Conservation (phyloP, 1,140 invertebrate species). For the Cylas formicarius region DNA sequence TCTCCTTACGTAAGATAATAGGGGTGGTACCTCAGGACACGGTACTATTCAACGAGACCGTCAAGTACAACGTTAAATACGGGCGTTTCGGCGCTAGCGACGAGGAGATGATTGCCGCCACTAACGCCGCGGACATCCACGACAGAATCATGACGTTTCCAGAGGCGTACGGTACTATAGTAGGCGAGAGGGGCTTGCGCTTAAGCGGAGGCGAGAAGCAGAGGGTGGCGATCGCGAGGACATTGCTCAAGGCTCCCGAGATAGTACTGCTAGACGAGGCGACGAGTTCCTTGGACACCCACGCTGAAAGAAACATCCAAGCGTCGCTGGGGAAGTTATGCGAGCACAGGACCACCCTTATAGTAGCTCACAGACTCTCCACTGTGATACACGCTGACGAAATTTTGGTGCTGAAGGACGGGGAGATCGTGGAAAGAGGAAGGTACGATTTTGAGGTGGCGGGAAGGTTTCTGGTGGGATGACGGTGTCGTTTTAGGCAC, state of each 20-base stretch:
- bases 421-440: constrained; percentile 81
- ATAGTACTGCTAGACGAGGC: constrained; percentile 81
- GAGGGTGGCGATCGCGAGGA: constrained; percentile 84
- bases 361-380: constrained; percentile 86
- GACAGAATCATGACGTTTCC: background rate
- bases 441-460: too few relatives aligned
- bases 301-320: constrained; percentile 77
- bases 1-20: constrained; percentile 66
- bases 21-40: constrained; percentile 97
- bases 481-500: constrained; percentile 51
- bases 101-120: constrained; percentile 25
- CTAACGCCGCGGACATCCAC: constrained; percentile 10
- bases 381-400: constrained; percentile 89
- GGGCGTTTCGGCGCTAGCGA: constrained; percentile 71
- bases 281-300: constrained; percentile 75
- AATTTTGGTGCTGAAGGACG: constrained; percentile 82
- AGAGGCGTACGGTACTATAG: constrained; percentile 4
- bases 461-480: background rate
- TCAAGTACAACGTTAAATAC: constrained; percentile 94
- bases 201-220: constrained; percentile 91
- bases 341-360: constrained; percentile 79
- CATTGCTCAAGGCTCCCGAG: constrained; percentile 76
- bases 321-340: too few relatives aligned
- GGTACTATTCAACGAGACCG: constrained; percentile 92
- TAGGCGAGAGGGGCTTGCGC: constrained; percentile 66